phyloP scores from a whole-genome alignment of 2,888 invertebrate genomes.

The Rhogogaster chlorosoma region DNA sequence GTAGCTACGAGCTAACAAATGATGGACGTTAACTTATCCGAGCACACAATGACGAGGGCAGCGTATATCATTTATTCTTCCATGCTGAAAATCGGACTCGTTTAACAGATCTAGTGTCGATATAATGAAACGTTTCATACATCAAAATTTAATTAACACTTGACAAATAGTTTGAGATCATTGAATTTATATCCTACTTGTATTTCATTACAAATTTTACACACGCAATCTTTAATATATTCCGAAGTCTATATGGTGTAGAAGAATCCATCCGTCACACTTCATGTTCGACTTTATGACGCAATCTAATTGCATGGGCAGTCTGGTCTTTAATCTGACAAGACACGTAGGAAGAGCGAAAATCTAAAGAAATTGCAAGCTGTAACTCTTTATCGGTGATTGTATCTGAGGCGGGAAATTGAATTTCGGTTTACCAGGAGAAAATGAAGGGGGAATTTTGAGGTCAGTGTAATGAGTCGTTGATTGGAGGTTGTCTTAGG shows the following conservation, averaged over 20 bases:
- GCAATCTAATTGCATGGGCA: background rate
- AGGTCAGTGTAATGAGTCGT: background rate
- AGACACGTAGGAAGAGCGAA: background rate
- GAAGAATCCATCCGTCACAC: background rate
- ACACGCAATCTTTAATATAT: background rate
- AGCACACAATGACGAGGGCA: background rate
- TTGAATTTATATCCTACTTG: background rate
- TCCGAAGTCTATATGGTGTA: background rate
- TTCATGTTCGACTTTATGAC: background rate
- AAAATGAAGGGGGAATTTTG: background rate
- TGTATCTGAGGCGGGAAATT: background rate
- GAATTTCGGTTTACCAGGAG: background rate
- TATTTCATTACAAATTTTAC: background rate
- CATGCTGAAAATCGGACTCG: background rate
- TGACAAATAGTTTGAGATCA: background rate
- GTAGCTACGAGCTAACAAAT: background rate
- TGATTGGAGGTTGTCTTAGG: slow-evolving; percentile 16
- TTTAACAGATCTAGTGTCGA: background rate
- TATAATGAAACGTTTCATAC: background rate
- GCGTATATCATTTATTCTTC: slow-evolving; percentile 5
- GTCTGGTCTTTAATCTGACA: background rate
- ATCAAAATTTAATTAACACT: background rate
- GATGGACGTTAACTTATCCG: slow-evolving; percentile 24
- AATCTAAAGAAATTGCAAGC: too few relatives aligned
- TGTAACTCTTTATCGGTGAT: background rate